phyloP scores from a whole-genome alignment of 2,113 vertebrate genomes.

The Oreochromis niloticus region DNA sequence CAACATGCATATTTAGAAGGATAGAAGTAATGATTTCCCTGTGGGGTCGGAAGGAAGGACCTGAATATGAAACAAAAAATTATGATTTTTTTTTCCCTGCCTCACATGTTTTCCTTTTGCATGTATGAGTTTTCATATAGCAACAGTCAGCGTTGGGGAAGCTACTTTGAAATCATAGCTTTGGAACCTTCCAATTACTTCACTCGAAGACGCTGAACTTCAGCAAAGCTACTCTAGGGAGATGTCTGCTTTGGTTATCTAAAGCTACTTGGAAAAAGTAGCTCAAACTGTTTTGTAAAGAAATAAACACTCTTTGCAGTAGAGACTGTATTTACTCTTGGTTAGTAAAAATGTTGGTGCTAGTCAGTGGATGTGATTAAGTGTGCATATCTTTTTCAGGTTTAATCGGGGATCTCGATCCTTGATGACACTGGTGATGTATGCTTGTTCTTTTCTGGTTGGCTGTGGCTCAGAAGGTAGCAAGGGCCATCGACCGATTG shows the following conservation, averaged over 20 bases:
- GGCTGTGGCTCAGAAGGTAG: neutral
- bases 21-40: constrained; percentile 50
- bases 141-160: neutral
- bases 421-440: neutral
- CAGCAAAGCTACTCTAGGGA: neutral
- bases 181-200: neutral
- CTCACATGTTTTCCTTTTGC: neutral
- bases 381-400: neutral
- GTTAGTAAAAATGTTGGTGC: neutral
- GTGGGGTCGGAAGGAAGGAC: constrained; percentile 27
- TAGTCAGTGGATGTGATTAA: neutral
- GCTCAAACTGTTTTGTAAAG: neutral
- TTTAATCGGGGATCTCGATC: neutral
- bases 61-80: constrained; percentile 38
- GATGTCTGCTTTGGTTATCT: neutral
- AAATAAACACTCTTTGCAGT: neutral
- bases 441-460: neutral
- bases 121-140: neutral
- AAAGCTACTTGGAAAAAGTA: neutral
- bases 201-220: neutral
- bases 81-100: neutral
- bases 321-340: neutral
- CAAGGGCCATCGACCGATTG: neutral
- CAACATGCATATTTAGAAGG: constrained; percentile 57
- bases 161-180: neutral